Percentiles rank a stretch among this genome's conserved stretches.
phyloP scores from a whole-genome alignment of 2,888 invertebrate species.

The Diaperis boleti region DNA sequence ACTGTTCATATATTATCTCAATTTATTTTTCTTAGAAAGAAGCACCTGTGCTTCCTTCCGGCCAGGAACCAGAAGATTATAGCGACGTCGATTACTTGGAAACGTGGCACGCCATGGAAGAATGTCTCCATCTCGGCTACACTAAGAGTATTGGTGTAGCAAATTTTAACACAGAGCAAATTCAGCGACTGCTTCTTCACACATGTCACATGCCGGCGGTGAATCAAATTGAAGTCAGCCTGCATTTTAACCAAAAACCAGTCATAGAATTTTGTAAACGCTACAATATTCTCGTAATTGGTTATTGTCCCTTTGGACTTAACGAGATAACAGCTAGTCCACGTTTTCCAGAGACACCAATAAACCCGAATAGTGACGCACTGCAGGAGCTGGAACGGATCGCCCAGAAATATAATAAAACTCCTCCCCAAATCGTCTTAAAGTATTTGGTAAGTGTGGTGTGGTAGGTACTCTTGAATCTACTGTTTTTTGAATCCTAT shows the following conservation, averaged over 20 bases:
- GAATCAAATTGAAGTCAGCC: constrained; percentile 74
- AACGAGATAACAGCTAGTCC: constrained; percentile 65
- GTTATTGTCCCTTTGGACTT: constrained; percentile 81
- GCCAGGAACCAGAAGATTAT: constrained; percentile 63
- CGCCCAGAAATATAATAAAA: constrained; percentile 73
- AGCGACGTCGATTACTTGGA: constrained; percentile 78
- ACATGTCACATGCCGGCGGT: constrained; percentile 72
- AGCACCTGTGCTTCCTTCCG: constrained; percentile 66
- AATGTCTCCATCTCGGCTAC: constrained; percentile 73
- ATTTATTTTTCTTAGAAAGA: constrained; percentile 63
- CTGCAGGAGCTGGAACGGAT: too few species aligned
- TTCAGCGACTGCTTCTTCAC: constrained; percentile 72
- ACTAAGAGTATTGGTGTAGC: constrained; percentile 81
- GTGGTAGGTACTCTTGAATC: too few species aligned
- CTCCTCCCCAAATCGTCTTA: constrained; percentile 73
- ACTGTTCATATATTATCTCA: neutral
- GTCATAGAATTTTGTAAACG: constrained; percentile 77
- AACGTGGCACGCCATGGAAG: constrained; percentile 82
- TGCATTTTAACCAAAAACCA: constrained; percentile 78
- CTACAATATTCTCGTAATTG: constrained; percentile 75
- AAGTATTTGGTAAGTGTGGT: constrained; percentile 73
- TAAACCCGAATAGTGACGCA: too few species aligned
- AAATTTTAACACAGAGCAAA: constrained; percentile 81
- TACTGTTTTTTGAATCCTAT: too few species aligned
- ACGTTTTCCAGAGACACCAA: constrained; percentile 67